Conservation (phyloP, 2,888 invertebrate genomes). For the Apamea monoglypha region DNA sequence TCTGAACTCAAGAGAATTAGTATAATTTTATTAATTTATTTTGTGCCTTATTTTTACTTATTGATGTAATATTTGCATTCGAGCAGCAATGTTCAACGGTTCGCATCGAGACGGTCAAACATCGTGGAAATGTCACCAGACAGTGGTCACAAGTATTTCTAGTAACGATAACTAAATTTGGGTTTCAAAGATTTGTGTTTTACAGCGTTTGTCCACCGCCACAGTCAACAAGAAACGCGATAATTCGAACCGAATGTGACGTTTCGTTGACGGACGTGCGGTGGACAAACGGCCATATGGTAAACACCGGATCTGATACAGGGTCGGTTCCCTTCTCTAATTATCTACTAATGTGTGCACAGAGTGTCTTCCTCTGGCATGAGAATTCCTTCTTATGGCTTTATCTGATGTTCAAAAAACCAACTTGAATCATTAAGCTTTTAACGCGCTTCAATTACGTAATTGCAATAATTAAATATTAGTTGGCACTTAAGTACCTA, state of each 20-base stretch:
- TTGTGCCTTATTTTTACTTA: slow-evolving; percentile 24
- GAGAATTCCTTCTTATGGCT: neutral
- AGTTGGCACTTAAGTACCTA: slow-evolving; percentile 4
- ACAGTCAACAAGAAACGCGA: neutral
- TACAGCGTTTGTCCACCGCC: neutral
- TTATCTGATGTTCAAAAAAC: neutral
- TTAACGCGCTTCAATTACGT: neutral
- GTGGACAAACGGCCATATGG: neutral
- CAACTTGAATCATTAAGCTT: neutral
- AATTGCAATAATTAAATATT: slow-evolving; percentile 35
- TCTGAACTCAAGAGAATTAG: slow-evolving; percentile 12
- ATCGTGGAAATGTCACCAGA: neutral
- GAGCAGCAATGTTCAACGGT: neutral
- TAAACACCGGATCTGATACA: too few species aligned
- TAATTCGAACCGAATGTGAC: neutral
- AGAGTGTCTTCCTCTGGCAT: neutral
- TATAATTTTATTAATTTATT: slow-evolving; percentile 11
- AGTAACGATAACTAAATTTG: neutral
- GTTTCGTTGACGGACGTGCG: neutral
- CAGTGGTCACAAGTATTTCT: neutral
- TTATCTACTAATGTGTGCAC: neutral
- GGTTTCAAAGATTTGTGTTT: neutral
- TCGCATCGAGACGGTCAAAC: too few species aligned
- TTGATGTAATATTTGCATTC: neutral
- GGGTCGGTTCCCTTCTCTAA: neutral